These are phyloP conservation scores for Drosophila kokeensis DNA, from an alignment of 2,888 invertebrate species.

Conservation along the genomic window DNA sequence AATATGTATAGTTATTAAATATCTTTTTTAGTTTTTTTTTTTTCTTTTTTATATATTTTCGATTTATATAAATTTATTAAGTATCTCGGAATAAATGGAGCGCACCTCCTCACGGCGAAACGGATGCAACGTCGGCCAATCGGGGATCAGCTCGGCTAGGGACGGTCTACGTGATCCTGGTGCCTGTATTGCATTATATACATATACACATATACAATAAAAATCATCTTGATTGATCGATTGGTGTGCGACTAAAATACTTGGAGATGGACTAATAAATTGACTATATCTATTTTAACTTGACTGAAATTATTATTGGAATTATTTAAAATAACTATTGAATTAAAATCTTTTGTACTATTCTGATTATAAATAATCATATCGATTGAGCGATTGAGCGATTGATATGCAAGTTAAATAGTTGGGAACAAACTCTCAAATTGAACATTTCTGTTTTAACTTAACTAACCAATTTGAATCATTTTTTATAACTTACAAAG, in stretches of 20 bases:
- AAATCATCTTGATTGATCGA: background rate
- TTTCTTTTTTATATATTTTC: background rate
- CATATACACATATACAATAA: constrained; percentile 21
- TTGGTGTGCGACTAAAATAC: constrained; percentile 19
- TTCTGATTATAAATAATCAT: background rate
- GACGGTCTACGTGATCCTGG: constrained; percentile 91
- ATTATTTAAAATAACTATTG: background rate
- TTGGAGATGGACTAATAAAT: background rate
- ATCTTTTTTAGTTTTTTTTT: background rate
- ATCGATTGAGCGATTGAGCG: background rate
- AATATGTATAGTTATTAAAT: constrained; percentile 20
- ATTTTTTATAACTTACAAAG: too few species aligned
- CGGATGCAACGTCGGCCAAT: constrained; percentile 92
- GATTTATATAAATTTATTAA: constrained; percentile 14
- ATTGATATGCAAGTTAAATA: background rate
- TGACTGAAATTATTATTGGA: background rate
- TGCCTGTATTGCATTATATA: constrained; percentile 73
- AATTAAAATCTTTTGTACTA: too few species aligned
- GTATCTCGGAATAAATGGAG: constrained; percentile 27
- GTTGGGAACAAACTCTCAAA: too few species aligned
- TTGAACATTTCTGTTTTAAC: too few species aligned
- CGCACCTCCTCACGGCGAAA: constrained; percentile 89
- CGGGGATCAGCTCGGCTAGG: constrained; percentile 97
- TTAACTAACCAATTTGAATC: too few species aligned
- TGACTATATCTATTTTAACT: background rate